A percentile compares a stretch with the other conserved stretches of the same genome.
These are phyloP conservation scores for Rosalia funebris DNA, from an alignment of 2,888 invertebrate species.

Conservation along the genomic window DNA sequence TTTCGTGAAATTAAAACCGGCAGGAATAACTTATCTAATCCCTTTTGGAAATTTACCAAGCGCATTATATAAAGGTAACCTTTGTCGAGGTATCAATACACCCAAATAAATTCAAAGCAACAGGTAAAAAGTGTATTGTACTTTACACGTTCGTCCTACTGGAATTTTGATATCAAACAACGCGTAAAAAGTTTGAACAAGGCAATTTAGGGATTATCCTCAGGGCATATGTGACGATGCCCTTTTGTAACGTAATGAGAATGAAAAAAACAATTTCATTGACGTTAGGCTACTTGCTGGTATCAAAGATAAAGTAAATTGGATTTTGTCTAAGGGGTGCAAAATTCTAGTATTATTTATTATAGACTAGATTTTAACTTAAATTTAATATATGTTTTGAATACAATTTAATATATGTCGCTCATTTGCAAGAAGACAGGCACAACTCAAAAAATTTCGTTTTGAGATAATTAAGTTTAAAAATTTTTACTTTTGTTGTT, in stretches of 20 bases:
- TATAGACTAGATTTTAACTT: no score
- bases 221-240: constrained; percentile 25
- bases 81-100: constrained; percentile 31
- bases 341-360: no score
- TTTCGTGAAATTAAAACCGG: constrained; percentile 56
- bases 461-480: no score
- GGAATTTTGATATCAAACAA: constrained; percentile 43
- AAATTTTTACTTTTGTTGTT: no score
- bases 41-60: constrained; percentile 50
- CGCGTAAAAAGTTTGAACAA: constrained; percentile 43
- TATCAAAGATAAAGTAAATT: constrained; percentile 5
- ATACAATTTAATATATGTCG: no score
- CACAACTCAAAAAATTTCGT: no score
- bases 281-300: constrained; percentile 7
- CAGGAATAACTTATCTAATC: constrained; percentile 56
- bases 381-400: no score
- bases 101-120: constrained; percentile 23
- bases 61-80: constrained; percentile 50
- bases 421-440: no score
- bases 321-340: no score
- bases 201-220: constrained; percentile 38
- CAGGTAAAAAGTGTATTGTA: constrained; percentile 29
- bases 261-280: constrained; percentile 13
- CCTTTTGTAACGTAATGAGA: constrained; percentile 5
- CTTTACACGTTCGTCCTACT: constrained; percentile 23